These are phyloP conservation scores for Ecdyonurus torrentis DNA, from an alignment of 2,888 invertebrate genomes.

Conservation along the genomic window DNA sequence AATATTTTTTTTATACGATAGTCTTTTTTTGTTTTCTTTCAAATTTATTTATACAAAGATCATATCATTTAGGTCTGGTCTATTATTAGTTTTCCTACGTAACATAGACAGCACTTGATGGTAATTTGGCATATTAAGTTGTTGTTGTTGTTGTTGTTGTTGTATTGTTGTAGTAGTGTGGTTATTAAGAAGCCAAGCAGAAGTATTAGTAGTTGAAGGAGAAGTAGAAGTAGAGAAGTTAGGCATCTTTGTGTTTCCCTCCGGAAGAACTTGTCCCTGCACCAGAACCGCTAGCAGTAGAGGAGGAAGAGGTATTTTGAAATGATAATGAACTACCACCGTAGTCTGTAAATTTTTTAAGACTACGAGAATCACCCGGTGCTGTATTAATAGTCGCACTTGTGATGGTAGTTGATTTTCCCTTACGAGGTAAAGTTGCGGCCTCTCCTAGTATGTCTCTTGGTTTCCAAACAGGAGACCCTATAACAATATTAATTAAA, in stretches of 20 bases:
- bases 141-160: neutral
- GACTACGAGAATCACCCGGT: neutral
- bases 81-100: neutral
- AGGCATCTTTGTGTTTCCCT: neutral
- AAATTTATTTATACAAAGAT: neutral
- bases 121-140: neutral
- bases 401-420: slow-evolving; percentile 17
- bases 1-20: neutral
- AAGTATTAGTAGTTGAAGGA: neutral
- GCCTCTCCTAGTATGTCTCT: slow-evolving; percentile 56
- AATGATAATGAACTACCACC: neutral
- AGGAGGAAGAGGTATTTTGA: slow-evolving; percentile 2
- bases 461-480: slow-evolving; percentile 98
- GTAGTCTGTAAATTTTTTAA: slow-evolving; percentile 1
- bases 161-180: neutral
- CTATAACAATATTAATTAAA: slow-evolving; percentile 42
- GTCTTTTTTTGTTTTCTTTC: neutral
- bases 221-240: neutral
- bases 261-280: slow-evolving; percentile 11
- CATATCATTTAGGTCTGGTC: neutral
- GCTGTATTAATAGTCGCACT: neutral
- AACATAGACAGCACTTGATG: neutral
- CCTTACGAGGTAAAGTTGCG: slow-evolving; percentile 44
- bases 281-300: slow-evolving; percentile 11
- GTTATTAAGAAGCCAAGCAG: neutral